These are phyloP conservation scores for Tipula lateralis DNA, from an alignment of 2,888 invertebrate species.

Conservation along the genomic window DNA sequence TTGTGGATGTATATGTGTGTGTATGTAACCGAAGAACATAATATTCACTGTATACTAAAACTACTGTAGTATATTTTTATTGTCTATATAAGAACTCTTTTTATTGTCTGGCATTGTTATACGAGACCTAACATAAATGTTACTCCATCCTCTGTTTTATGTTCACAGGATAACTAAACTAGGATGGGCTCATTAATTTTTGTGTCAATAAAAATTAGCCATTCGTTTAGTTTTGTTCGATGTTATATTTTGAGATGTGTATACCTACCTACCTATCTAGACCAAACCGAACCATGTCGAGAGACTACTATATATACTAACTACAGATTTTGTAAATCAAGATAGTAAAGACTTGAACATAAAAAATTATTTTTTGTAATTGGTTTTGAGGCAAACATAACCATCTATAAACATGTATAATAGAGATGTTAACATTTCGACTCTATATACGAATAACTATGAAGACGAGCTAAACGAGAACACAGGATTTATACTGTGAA, in stretches of 20 bases:
- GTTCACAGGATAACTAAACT: not conserved
- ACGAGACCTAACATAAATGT: not conserved
- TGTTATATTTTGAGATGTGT: not conserved
- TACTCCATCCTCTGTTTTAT: no score
- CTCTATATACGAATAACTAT: no score
- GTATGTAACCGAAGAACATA: not conserved
- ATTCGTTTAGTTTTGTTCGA: conserved; percentile 5
- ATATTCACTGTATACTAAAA: not conserved
- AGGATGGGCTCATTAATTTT: conserved; percentile 24
- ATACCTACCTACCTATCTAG: not conserved
- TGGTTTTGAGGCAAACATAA: not conserved
- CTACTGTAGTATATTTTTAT: not conserved
- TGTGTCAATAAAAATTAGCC: conserved; percentile 24
- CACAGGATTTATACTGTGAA: no score
- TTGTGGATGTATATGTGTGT: not conserved
- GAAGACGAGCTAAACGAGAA: no score
- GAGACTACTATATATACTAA: not conserved
- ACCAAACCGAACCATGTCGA: not conserved
- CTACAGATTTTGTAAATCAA: not conserved
- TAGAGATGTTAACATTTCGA: not conserved
- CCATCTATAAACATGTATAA: not conserved
- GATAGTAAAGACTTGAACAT: not conserved
- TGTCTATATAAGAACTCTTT: not conserved
- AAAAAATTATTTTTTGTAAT: not conserved
- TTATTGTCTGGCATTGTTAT: not conserved